phyloP scores from a whole-genome alignment of 2,888 invertebrate genomes.

The Chouioia cunea region DNA sequence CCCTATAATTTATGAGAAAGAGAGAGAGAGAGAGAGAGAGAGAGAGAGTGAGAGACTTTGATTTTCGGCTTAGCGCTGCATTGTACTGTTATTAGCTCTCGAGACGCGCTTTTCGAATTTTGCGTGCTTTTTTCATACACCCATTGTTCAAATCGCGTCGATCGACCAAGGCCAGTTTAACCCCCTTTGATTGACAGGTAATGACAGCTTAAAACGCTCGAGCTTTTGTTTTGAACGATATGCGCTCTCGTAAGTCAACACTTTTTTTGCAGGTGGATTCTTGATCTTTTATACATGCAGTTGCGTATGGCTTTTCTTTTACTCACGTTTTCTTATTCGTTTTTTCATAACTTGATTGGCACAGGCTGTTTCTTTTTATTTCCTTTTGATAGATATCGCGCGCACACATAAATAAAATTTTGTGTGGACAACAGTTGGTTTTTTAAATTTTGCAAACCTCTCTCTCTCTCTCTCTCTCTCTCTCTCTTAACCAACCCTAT shows the following conservation, averaged over 20 bases:
- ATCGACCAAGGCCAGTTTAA: neutral
- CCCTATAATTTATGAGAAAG: slow-evolving; percentile 44
- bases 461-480: too few species aligned
- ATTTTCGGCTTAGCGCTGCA: slow-evolving; percentile 43
- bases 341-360: too few species aligned
- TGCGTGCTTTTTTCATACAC: neutral
- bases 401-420: neutral
- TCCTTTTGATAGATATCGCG: too few species aligned
- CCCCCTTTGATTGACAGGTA: slow-evolving; percentile 32
- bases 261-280: slow-evolving; percentile 10
- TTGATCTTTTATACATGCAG: slow-evolving; percentile 27
- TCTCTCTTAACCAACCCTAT: too few species aligned
- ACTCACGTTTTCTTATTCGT: too few species aligned
- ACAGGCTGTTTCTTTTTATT: too few species aligned
- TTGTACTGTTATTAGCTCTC: slow-evolving; percentile 46
- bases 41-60: slow-evolving; percentile 35
- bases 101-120: slow-evolving; percentile 31
- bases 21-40: slow-evolving; percentile 33
- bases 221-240: too few species aligned
- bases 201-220: slow-evolving; percentile 15
- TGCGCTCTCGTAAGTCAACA: slow-evolving; percentile 14
- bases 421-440: neutral
- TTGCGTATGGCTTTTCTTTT: neutral
- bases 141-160: slow-evolving; percentile 21
- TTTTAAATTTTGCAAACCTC: too few species aligned